Conservation (phyloP, 2,888 invertebrate species). For the Sisyra nigra region DNA sequence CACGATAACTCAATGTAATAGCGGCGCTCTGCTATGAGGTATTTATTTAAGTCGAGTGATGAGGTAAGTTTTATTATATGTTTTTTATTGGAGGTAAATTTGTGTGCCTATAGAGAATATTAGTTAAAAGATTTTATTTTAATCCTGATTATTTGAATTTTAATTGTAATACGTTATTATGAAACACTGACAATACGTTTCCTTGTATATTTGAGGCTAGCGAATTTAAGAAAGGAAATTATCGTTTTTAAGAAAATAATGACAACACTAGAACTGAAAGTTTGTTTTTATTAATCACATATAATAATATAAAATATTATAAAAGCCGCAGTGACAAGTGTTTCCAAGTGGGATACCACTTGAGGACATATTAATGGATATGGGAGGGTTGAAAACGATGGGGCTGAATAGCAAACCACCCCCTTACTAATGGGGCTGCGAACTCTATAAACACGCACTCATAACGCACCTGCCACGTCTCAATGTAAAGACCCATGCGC, state of each 20-base stretch:
- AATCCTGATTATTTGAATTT: too few relatives aligned
- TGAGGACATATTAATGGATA: constrained; percentile 9
- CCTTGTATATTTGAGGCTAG: not conserved
- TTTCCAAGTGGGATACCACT: constrained; percentile 6
- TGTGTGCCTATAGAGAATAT: too few relatives aligned
- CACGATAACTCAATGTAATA: not conserved
- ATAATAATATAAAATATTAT: not conserved
- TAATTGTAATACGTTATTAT: too few relatives aligned
- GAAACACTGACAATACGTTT: too few relatives aligned
- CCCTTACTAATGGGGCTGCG: constrained; percentile 9
- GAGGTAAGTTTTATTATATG: too few relatives aligned
- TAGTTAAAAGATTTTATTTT: too few relatives aligned
- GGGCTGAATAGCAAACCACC: constrained; percentile 1
- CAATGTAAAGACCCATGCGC: too few relatives aligned
- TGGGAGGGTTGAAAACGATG: not conserved
- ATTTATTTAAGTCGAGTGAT: too few relatives aligned
- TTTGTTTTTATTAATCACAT: constrained; percentile 2
- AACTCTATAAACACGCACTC: constrained; percentile 11
- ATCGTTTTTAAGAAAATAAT: not conserved
- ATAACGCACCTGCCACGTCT: constrained; percentile 12
- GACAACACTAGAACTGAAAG: not conserved
- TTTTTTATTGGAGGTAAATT: too few relatives aligned
- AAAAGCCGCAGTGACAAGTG: not conserved
- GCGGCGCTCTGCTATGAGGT: too few relatives aligned
- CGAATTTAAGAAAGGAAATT: not conserved